Evolutionary conservation across 1,140 invertebrate genomes (phyloP).

Genomic region (Diorhabda elongata): DNA sequence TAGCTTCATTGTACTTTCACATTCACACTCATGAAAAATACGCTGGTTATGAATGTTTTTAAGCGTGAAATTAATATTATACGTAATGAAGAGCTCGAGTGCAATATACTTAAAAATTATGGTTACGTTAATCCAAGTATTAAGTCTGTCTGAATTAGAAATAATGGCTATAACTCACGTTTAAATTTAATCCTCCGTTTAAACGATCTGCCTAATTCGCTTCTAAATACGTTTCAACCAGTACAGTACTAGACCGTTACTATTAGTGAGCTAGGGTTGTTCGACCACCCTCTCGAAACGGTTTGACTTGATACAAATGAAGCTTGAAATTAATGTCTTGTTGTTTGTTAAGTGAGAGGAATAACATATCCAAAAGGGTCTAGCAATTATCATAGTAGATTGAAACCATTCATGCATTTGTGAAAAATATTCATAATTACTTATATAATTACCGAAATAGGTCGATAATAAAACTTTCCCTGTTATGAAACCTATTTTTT

Average conservation of each 20-base stretch:
- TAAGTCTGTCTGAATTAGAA: slow-evolving; percentile 9
- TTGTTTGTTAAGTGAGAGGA: too few relatives aligned
- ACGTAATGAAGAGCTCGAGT: not conserved
- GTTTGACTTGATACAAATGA: too few relatives aligned
- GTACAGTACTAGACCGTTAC: not conserved
- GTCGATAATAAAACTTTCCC: too few relatives aligned
- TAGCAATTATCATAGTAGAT: too few relatives aligned
- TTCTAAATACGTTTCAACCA: slow-evolving; percentile 9
- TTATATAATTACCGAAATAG: too few relatives aligned
- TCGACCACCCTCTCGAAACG: not conserved
- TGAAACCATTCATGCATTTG: too few relatives aligned
- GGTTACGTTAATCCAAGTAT: slow-evolving; percentile 2
- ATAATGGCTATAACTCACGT: slow-evolving; percentile 10
- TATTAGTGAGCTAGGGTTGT: not conserved
- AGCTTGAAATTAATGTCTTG: too few relatives aligned
- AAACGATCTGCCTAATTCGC: slow-evolving; percentile 9
- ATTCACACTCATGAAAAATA: not conserved
- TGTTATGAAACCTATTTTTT: too few relatives aligned
- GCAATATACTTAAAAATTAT: slow-evolving; percentile 1
- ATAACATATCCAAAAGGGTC: too few relatives aligned
- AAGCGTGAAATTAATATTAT: not conserved
- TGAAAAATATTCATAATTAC: too few relatives aligned
- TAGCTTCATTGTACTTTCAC: not conserved
- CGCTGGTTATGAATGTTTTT: not conserved
- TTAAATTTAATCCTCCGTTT: slow-evolving; percentile 6